Evolutionary conservation across 2,113 vertebrate species (phyloP), one percentile per base, ranked within the genome.

Genomic region (Cnemophilus loriae): DNA sequence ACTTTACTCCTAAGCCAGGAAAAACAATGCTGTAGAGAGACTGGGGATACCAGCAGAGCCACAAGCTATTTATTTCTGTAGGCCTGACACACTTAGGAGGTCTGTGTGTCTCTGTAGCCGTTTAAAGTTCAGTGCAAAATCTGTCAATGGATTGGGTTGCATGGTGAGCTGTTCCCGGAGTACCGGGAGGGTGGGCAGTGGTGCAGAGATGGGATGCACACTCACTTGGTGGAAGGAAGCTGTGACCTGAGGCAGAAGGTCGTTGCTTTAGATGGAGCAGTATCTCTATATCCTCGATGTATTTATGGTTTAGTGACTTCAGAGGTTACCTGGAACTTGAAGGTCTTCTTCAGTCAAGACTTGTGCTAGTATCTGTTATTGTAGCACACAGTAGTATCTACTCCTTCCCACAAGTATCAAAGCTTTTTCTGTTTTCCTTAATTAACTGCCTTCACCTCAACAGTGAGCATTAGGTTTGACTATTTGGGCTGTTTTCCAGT

Each of bases 91-190:
- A 13, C 70, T 65, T 73, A 55, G 87, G 84, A 91, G 76, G 89
- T 87, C 37, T 42, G 42, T 0, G 2, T 57, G 50, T 73, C 73
- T 78, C 32, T 73, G 32, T 21, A 67, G 69, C 60, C 24, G 2
- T 85, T 89, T 94, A 74, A 93, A 94, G 95, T 91, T 76, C 77
- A 65, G 77, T 73, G 77, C 46, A 85, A 57, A 94, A 83, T 90
- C 87, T 90, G 82, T 65, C 84, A 67, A 0, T 94, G 84, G 93
- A 83, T 91, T 83, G 50, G 59, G 90, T 85, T 95, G 71, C 90
- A 21, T 5, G 52, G 81, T 55, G 56, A 67, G 63, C 63, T 91
- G 37, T 82, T 89, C 60, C 26, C 83, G 64, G 80, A 71, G 90
- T 44, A 41, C 44, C 3, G 4, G 49, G 35, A 57, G 23, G 28